phyloP scores from a whole-genome alignment of 1,140 invertebrate genomes.

The Heliothis virescens region DNA sequence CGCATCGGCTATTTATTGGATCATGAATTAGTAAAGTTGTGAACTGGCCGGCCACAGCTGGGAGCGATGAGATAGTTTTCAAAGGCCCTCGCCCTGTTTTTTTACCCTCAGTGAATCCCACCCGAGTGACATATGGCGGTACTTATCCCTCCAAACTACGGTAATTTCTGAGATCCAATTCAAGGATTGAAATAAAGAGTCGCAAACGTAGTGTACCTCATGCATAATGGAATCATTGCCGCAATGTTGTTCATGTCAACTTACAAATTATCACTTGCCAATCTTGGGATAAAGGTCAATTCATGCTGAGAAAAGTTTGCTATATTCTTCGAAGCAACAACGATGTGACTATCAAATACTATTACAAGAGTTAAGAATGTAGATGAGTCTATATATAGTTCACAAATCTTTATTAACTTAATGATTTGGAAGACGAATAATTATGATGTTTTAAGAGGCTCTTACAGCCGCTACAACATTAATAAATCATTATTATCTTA shows the following conservation, averaged over 20 bases:
- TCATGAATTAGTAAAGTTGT: slow-evolving; percentile 63
- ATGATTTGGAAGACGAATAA: too few species aligned
- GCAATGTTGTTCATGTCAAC: background rate
- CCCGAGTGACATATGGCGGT: slow-evolving; percentile 70
- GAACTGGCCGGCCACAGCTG: slow-evolving; percentile 54
- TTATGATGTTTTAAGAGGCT: too few species aligned
- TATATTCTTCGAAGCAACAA: too few species aligned
- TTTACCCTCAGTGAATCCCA: slow-evolving; percentile 55
- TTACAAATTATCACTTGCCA: slow-evolving; percentile 22
- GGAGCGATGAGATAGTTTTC: slow-evolving; percentile 51
- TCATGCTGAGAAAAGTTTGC: background rate
- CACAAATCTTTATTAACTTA: too few species aligned
- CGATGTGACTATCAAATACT: too few species aligned
- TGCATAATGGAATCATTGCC: slow-evolving; percentile 29
- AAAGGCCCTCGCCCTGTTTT: slow-evolving; percentile 54
- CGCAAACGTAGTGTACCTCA: slow-evolving; percentile 9
- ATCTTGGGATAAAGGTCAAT: background rate
- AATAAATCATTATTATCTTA: too few species aligned
- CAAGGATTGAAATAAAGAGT: slow-evolving; percentile 70
- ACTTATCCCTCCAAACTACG: slow-evolving; percentile 80
- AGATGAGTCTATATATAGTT: too few species aligned
- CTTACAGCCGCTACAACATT: too few species aligned
- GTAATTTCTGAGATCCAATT: slow-evolving; percentile 74
- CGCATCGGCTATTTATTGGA: slow-evolving; percentile 53
- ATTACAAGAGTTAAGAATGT: too few species aligned